These are phyloP conservation scores for Alouatta palliata DNA, from an alignment of 2,113 vertebrate genomes.

Conservation along the genomic window DNA sequence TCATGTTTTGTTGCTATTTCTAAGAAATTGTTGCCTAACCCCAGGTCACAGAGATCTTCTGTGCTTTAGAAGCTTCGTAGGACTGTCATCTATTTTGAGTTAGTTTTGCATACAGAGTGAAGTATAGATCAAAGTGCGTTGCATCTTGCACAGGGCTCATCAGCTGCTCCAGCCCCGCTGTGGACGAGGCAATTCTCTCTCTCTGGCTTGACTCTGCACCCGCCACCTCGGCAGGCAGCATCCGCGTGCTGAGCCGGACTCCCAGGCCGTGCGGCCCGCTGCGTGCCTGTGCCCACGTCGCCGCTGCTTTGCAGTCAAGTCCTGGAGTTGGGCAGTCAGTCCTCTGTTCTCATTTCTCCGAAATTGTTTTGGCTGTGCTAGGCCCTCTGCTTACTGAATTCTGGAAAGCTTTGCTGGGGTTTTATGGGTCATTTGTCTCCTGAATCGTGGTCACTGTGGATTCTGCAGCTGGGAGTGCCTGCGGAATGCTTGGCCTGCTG, in stretches of 20 bases:
- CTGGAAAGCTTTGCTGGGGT: background rate
- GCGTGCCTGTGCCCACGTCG: too few relatives aligned
- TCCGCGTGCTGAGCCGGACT: too few relatives aligned
- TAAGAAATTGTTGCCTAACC: background rate
- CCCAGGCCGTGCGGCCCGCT: too few relatives aligned
- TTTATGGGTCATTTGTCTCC: too few relatives aligned
- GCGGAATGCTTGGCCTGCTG: too few relatives aligned
- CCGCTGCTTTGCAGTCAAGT: background rate
- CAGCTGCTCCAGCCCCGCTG: background rate
- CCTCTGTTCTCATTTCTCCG: background rate
- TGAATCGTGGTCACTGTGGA: too few relatives aligned
- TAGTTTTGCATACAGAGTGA: rapidly evolving
- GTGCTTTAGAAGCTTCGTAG: background rate
- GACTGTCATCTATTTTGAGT: background rate
- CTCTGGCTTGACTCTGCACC: background rate
- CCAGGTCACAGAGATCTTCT: background rate
- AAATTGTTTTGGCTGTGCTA: background rate
- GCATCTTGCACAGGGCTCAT: rapidly evolving
- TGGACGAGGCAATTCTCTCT: background rate
- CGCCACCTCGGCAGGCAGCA: background rate
- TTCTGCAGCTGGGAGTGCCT: background rate
- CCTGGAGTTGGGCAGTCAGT: too few relatives aligned
- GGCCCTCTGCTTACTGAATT: background rate
- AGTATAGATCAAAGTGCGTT: background rate
- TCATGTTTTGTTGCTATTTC: background rate